A percentile compares a stretch with the other conserved stretches of the same genome.
phyloP scores from a whole-genome alignment of 2,888 invertebrate genomes.

The Lymantria dispar region DNA sequence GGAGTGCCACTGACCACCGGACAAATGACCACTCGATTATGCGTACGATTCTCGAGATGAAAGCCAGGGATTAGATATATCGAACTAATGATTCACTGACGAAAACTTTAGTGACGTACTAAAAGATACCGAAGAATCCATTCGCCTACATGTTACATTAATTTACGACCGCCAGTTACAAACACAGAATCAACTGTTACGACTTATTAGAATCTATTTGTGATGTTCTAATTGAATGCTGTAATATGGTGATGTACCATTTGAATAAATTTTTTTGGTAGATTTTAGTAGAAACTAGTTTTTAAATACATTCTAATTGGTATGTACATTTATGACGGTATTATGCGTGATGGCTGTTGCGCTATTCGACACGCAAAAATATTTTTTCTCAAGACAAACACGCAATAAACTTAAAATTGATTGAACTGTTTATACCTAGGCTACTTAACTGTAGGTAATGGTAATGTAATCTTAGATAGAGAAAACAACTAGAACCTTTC shows the following conservation, averaged over 20 bases:
- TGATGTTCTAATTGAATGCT: constrained; percentile 14
- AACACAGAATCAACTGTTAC: constrained; percentile 12
- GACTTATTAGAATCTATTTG: constrained; percentile 27
- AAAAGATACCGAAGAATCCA: constrained; percentile 10
- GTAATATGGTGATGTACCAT: constrained; percentile 22
- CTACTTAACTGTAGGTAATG: too few species aligned
- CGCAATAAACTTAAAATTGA: too few species aligned
- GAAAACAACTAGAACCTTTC: too few species aligned
- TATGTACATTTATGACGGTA: too few species aligned
- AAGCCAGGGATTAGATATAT: constrained; percentile 28
- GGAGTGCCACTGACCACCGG: constrained; percentile 58
- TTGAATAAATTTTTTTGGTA: background rate
- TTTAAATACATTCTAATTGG: background rate
- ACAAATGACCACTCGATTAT: constrained; percentile 51
- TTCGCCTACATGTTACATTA: constrained; percentile 12
- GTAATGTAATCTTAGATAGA: too few species aligned
- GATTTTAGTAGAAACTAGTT: background rate
- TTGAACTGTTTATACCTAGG: too few species aligned
- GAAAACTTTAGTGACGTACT: constrained; percentile 18
- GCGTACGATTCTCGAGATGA: constrained; percentile 33
- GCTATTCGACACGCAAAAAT: too few species aligned
- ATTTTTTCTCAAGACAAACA: too few species aligned
- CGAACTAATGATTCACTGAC: constrained; percentile 18
- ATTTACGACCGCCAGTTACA: constrained; percentile 16
- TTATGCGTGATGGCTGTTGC: too few species aligned